These are phyloP conservation scores for Crambe crambe DNA, from an alignment of 37 sponge, comb jelly and placozoan species.

Conservation along the genomic window DNA sequence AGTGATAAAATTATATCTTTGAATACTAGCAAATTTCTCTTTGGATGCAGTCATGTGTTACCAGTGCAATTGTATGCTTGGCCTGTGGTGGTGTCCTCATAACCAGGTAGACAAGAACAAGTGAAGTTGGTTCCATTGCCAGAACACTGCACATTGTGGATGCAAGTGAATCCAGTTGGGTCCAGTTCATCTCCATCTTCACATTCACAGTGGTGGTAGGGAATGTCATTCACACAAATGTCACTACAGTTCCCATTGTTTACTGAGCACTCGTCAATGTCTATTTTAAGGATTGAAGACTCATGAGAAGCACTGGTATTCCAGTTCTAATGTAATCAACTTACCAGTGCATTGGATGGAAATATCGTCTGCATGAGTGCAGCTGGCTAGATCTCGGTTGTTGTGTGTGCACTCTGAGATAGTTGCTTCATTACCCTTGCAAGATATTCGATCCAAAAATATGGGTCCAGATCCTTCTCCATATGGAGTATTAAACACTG, in stretches of 20 bases:
- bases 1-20: not conserved
- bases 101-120: not conserved
- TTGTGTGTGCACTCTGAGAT: not conserved
- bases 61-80: not conserved
- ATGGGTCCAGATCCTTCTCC: not conserved
- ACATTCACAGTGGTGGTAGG: slow-evolving; percentile 25
- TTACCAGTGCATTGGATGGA: not conserved
- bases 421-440: not conserved
- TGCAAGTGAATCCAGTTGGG: slow-evolving; percentile 7
- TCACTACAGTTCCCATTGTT: slow-evolving; percentile 17
- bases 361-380: not conserved
- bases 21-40: too few relatives aligned
- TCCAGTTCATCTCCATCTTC: slow-evolving; percentile 20
- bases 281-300: too few relatives aligned
- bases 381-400: not conserved
- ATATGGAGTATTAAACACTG: not conserved
- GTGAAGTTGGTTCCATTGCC: not conserved
- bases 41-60: not conserved
- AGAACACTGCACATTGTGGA: not conserved
- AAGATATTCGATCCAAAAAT: not conserved
- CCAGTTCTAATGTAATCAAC: too few relatives aligned
- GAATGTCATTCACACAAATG: slow-evolving; percentile 32
- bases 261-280: slow-evolving; percentile 41
- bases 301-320: too few relatives aligned
- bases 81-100: not conserved